Percentiles rank a stretch among this genome's conserved stretches.
These are phyloP conservation scores for Drosophila quinaria DNA, from an alignment of 2,888 invertebrate species.

Conservation along the genomic window DNA sequence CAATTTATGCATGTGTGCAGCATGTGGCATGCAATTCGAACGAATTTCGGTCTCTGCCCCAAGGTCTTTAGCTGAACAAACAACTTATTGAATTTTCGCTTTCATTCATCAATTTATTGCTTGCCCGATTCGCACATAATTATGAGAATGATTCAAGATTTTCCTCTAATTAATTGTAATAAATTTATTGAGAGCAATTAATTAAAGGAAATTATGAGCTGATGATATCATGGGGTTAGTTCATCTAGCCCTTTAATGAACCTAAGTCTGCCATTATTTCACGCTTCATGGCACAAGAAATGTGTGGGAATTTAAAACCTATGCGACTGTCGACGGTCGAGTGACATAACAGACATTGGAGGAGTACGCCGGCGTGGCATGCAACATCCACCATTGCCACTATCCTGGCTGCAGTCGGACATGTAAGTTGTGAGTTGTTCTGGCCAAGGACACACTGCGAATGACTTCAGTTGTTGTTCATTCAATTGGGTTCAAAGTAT, in stretches of 20 bases:
- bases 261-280: conserved; percentile 19
- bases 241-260: background rate
- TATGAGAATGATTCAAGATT: conserved; percentile 12
- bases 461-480: conserved; percentile 11
- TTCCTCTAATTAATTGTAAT: conserved; percentile 24
- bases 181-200: conserved; percentile 22
- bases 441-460: conserved; percentile 16
- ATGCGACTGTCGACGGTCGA: background rate
- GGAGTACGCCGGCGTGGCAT: conserved; percentile 13
- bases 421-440: conserved; percentile 10
- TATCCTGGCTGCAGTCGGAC: conserved; percentile 6
- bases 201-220: background rate
- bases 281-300: conserved; percentile 22
- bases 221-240: conserved; percentile 23
- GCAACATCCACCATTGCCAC: background rate
- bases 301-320: conserved; percentile 21
- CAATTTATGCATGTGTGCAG: background rate
- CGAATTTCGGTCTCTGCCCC: conserved; percentile 9
- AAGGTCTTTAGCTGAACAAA: conserved; percentile 26
- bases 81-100: conserved; percentile 12
- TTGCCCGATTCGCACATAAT: conserved; percentile 32
- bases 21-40: conserved; percentile 12
- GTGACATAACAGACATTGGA: conserved; percentile 57
- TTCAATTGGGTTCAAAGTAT: conserved; percentile 33
- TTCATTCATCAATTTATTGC: conserved; percentile 48